These are phyloP conservation scores for Catagonus wagneri DNA, from an alignment of 2,113 vertebrate species.

Conservation along the genomic window DNA sequence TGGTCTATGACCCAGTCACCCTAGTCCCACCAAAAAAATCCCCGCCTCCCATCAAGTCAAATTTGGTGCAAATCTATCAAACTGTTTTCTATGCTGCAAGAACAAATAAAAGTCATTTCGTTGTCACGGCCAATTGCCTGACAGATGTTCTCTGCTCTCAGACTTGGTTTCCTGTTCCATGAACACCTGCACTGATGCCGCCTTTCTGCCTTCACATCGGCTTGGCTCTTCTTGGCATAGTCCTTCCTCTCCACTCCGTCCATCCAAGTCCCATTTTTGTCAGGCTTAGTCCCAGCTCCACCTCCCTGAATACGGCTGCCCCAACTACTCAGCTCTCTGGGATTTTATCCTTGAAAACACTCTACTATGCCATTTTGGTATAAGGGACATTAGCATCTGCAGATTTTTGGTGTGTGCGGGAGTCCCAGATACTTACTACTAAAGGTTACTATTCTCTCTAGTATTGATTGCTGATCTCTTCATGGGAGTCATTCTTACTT, in stretches of 20 bases:
- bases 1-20: background rate
- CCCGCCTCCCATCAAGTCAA: background rate
- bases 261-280: background rate
- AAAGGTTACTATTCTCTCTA: background rate
- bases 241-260: background rate
- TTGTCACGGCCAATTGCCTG: background rate
- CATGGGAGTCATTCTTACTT: background rate
- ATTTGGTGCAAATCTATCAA: background rate
- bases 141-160: background rate
- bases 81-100: background rate
- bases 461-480: background rate
- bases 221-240: background rate
- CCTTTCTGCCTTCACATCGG: background rate
- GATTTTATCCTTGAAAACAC: background rate
- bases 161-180: background rate
- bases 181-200: background rate
- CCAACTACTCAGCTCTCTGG: background rate
- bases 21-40: background rate
- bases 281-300: background rate
- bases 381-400: background rate
- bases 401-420: background rate
- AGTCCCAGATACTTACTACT: background rate
- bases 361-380: background rate
- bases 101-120: constrained; percentile 44
- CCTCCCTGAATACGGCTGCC: background rate